These are phyloP conservation scores for Mohoua ochrocephala DNA, from an alignment of 2,113 vertebrate genomes.

Conservation along the genomic window DNA sequence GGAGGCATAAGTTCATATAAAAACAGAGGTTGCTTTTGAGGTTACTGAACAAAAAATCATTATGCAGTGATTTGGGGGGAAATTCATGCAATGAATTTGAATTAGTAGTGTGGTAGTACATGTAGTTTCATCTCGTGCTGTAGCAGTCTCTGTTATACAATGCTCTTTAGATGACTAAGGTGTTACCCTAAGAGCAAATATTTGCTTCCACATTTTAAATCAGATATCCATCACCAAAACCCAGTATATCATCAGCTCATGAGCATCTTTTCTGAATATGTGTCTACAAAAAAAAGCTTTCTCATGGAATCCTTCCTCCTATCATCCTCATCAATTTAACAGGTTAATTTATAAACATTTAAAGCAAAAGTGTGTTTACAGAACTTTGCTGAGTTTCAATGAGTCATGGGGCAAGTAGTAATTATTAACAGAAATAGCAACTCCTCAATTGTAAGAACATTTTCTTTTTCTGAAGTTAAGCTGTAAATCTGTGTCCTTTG, in stretches of 20 bases:
- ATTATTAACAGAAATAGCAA: constrained; percentile 23
- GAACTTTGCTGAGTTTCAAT: not conserved
- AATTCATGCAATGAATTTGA: not conserved
- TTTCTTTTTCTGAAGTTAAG: constrained; percentile 15
- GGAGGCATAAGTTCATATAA: not conserved
- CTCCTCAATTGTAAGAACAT: not conserved
- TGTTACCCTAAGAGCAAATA: not conserved
- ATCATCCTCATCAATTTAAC: not conserved
- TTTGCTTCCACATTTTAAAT: not conserved
- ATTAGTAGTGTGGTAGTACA: not conserved
- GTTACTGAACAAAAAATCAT: not conserved
- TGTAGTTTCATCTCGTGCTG: not conserved
- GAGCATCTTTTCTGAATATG: not conserved
- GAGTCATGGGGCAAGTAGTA: not conserved
- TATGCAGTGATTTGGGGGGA: not conserved
- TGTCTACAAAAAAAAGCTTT: not conserved
- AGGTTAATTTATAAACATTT: not conserved
- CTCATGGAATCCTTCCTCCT: not conserved
- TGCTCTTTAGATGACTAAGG: not conserved
- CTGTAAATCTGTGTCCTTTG: constrained; percentile 20
- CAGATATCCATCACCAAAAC: not conserved
- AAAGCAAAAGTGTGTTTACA: not conserved
- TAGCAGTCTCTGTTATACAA: not conserved
- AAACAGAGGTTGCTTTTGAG: not conserved
- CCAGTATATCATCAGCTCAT: not conserved